Evolutionary conservation across 2,797 vertebrate species (phyloP).

Genomic region (Chanos chanos): DNA sequence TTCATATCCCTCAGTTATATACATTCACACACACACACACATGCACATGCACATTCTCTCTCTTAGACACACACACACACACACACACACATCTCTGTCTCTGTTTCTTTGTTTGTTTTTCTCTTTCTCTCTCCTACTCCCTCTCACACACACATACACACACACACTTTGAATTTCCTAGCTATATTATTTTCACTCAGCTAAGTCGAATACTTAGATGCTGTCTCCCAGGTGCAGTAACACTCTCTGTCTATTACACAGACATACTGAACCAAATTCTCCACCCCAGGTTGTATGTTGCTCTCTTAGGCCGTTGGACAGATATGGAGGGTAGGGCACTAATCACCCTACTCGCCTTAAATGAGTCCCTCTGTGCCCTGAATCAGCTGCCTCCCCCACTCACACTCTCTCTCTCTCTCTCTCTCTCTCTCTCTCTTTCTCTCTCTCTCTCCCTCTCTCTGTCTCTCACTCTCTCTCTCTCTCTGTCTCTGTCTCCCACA

Average conservation of each 20-base stretch:
- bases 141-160: too few relatives aligned
- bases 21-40: constrained; percentile 11
- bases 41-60: not conserved
- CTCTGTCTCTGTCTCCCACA: too few relatives aligned
- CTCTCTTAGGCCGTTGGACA: not conserved
- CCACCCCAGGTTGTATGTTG: not conserved
- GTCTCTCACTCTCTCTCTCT: too few relatives aligned
- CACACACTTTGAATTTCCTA: not conserved
- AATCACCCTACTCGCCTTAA: constrained; percentile 14
- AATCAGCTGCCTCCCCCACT: too few relatives aligned
- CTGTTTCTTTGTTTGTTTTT: too few relatives aligned
- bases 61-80: constrained; percentile 1
- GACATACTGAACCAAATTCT: not conserved
- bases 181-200: too few relatives aligned
- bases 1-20: not conserved
- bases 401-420: not conserved
- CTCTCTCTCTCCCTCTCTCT: too few relatives aligned
- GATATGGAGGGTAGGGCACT: constrained; percentile 7
- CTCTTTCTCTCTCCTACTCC: too few relatives aligned
- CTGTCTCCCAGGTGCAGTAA: too few relatives aligned
- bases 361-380: constrained; percentile 18
- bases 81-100: constrained; percentile 7
- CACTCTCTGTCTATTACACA: too few relatives aligned
- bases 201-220: too few relatives aligned
- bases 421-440: not conserved